These are phyloP conservation scores for Lepisosteus osseus DNA, from an alignment of 2,113 vertebrate species.

Conservation along the genomic window DNA sequence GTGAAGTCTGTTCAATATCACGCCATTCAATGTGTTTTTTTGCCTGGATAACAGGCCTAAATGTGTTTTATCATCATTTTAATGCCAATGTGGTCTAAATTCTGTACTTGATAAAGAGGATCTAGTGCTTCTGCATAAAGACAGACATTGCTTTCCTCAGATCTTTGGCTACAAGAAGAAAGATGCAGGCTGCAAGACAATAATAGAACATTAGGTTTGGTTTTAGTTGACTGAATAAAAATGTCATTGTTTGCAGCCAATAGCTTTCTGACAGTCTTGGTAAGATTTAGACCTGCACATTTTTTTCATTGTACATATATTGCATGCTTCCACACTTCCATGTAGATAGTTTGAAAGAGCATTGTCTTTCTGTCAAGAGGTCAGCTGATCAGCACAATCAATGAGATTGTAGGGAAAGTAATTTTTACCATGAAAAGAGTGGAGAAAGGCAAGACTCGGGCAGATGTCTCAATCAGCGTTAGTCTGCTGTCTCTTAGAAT, in stretches of 20 bases:
- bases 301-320: not conserved
- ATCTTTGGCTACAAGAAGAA: no score
- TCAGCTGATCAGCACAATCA: not conserved
- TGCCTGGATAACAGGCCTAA: not conserved
- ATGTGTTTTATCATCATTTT: constrained; percentile 7
- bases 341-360: not conserved
- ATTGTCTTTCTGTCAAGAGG: not conserved
- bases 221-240: no score
- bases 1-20: constrained; percentile 1
- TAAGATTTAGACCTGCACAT: not conserved
- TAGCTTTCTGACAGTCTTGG: no score
- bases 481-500: no score
- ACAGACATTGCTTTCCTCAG: not conserved
- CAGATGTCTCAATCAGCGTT: no score
- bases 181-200: no score
- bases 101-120: constrained; percentile 17
- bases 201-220: no score
- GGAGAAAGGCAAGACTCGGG: no score
- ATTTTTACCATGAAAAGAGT: no score
- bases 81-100: constrained; percentile 11
- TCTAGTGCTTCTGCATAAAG: not conserved
- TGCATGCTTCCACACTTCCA: not conserved
- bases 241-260: not conserved
- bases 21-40: not conserved
- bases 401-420: not conserved